phyloP scores from a whole-genome alignment of 2,888 invertebrate genomes.

The Scelioninae gen. 1 region DNA sequence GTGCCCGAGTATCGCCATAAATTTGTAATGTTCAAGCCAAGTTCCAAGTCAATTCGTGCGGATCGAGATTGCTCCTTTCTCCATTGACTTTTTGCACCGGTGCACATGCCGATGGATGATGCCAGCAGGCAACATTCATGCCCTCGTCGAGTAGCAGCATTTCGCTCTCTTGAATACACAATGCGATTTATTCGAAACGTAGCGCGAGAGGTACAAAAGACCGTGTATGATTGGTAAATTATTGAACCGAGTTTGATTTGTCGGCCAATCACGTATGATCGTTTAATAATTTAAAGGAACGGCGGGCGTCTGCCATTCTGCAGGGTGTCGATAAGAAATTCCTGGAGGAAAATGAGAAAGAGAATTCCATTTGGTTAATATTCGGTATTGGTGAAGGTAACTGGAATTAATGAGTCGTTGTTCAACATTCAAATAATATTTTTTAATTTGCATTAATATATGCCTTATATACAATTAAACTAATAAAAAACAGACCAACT shows the following conservation, averaged over 20 bases:
- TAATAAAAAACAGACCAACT: slow-evolving; percentile 60
- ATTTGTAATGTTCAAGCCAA: slow-evolving; percentile 77
- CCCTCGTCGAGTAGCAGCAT: slow-evolving; percentile 79
- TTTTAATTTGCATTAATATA: slow-evolving; percentile 48
- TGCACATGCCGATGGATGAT: slow-evolving; percentile 70
- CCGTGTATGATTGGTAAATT: slow-evolving; percentile 84
- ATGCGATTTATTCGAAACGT: slow-evolving; percentile 83
- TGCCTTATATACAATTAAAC: slow-evolving; percentile 59
- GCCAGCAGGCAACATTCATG: slow-evolving; percentile 75
- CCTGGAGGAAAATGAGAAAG: neutral
- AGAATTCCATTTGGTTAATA: neutral
- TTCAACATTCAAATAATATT: slow-evolving; percentile 66
- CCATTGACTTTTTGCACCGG: slow-evolving; percentile 71
- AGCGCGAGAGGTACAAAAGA: slow-evolving; percentile 82
- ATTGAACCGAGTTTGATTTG: slow-evolving; percentile 82
- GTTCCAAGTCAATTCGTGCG: slow-evolving; percentile 79
- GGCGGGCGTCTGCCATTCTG: slow-evolving; percentile 16
- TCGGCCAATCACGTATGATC: slow-evolving; percentile 83
- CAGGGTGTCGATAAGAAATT: slow-evolving; percentile 46
- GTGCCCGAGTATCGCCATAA: slow-evolving; percentile 71
- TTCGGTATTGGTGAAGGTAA: neutral
- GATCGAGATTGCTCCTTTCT: slow-evolving; percentile 74
- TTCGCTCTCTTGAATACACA: slow-evolving; percentile 83
- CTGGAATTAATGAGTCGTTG: slow-evolving; percentile 29
- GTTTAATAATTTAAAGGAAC: slow-evolving; percentile 82